These are phyloP conservation scores for Notodromas monacha DNA, from an alignment of 2,888 invertebrate genomes.

Conservation along the genomic window DNA sequence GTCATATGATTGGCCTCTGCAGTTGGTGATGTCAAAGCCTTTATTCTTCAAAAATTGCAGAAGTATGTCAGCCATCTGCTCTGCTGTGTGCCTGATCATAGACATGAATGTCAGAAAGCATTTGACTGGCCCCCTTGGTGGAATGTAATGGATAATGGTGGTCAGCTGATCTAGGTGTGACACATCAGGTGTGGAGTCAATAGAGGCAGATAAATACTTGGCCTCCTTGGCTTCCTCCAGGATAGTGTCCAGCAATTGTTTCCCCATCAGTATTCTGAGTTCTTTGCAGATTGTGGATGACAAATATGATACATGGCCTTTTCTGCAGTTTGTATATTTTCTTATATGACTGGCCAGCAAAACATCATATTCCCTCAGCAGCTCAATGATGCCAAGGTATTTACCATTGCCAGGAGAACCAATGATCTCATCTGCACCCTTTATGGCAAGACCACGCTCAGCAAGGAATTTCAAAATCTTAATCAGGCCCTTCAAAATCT, in stretches of 20 bases:
- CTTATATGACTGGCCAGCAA: constrained; percentile 12
- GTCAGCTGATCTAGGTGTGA: constrained; percentile 13
- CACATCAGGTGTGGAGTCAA: constrained; percentile 13
- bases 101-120: too few species aligned
- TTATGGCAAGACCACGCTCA: constrained; percentile 12
- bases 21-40: constrained; percentile 9
- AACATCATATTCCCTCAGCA: constrained; percentile 13
- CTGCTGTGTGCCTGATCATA: constrained; percentile 7
- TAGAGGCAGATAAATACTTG: constrained; percentile 11
- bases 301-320: constrained; percentile 12
- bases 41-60: constrained; percentile 6
- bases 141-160: constrained; percentile 13
- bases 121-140: too few species aligned
- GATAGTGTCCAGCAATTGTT: constrained; percentile 12
- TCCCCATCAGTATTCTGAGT: constrained; percentile 13
- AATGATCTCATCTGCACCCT: constrained; percentile 12
- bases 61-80: constrained; percentile 4
- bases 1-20: constrained; percentile 9
- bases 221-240: constrained; percentile 12
- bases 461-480: constrained; percentile 11
- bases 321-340: constrained; percentile 12
- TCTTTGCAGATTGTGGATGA: constrained; percentile 13
- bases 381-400: constrained; percentile 12
- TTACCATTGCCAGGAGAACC: constrained; percentile 12
- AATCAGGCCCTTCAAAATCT: constrained; percentile 12